A percentile compares a stretch with the other conserved stretches of the same genome.
Evolutionary conservation across 2,113 vertebrate genomes (phyloP).

Genomic region (Agapornis roseicollis): DNA sequence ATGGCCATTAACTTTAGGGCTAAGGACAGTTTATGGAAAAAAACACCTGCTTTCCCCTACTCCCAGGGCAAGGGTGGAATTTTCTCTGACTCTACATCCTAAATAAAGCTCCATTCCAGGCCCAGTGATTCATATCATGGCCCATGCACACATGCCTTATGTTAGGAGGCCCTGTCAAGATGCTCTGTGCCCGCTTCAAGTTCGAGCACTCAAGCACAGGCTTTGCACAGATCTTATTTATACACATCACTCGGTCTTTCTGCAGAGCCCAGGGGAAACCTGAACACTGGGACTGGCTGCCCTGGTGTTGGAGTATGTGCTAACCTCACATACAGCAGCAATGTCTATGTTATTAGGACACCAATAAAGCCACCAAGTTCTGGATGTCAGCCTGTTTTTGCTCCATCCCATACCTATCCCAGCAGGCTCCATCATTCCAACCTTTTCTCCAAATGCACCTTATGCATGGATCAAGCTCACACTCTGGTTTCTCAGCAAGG

Average conservation of each 20-base stretch:
- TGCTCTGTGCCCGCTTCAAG: not conserved
- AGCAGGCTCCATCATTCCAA: not conserved
- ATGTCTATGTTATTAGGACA: rapidly evolving
- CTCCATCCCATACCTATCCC: not conserved
- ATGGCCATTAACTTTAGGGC: slow-evolving; percentile 49
- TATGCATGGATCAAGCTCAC: rapidly evolving
- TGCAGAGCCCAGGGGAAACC: not conserved
- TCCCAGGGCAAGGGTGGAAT: slow-evolving; percentile 60
- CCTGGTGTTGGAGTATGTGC: rapidly evolving
- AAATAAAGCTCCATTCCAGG: slow-evolving; percentile 54
- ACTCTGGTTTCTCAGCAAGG: not conserved
- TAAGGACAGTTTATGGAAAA: slow-evolving; percentile 73
- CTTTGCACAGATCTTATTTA: not conserved
- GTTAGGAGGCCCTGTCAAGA: slow-evolving; percentile 60
- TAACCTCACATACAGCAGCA: not conserved
- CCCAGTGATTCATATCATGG: slow-evolving; percentile 49
- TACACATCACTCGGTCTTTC: not conserved
- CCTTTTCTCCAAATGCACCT: not conserved
- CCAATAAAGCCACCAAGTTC: not conserved
- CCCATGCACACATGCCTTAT: slow-evolving; percentile 58
- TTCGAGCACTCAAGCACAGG: not conserved
- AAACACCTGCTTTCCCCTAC: slow-evolving; percentile 69
- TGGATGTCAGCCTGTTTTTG: not conserved
- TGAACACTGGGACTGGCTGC: not conserved
- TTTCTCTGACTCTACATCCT: slow-evolving; percentile 61